These are phyloP conservation scores for Mormyrus lacerda DNA, from an alignment of 2,113 vertebrate genomes.

Conservation along the genomic window DNA sequence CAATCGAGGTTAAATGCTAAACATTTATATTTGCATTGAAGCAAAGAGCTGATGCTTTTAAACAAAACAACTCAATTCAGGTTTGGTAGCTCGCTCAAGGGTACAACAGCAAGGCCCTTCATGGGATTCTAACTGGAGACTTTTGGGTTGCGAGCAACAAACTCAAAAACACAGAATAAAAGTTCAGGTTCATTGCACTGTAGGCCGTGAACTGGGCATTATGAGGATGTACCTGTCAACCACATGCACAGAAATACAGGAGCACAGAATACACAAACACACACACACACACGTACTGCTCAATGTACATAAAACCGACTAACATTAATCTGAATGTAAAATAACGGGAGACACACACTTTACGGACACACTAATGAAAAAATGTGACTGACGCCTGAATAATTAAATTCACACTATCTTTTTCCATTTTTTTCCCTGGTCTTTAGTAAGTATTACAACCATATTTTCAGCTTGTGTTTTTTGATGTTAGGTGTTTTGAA, in stretches of 20 bases:
- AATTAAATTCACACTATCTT: neutral
- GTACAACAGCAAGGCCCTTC: neutral
- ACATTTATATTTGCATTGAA: neutral
- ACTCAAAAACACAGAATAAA: neutral
- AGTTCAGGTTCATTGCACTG: neutral
- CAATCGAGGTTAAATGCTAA: neutral
- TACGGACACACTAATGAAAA: neutral
- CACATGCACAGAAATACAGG: neutral
- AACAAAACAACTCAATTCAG: neutral
- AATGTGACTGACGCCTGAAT: neutral
- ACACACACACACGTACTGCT: neutral
- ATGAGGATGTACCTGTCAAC: slow-evolving; percentile 5
- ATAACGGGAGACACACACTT: neutral
- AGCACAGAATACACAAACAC: neutral
- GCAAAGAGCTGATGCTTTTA: neutral
- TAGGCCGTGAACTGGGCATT: neutral
- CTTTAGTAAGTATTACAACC: neutral
- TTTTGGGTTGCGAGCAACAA: neutral
- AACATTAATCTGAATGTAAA: neutral
- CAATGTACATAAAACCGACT: neutral
- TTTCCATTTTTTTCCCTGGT: neutral
- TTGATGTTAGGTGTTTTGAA: neutral
- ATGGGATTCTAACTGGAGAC: neutral
- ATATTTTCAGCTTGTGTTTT: neutral
- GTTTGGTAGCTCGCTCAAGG: neutral